Conservation (phyloP, 2,113 vertebrate species). For the Scophthalmus maximus region DNA sequence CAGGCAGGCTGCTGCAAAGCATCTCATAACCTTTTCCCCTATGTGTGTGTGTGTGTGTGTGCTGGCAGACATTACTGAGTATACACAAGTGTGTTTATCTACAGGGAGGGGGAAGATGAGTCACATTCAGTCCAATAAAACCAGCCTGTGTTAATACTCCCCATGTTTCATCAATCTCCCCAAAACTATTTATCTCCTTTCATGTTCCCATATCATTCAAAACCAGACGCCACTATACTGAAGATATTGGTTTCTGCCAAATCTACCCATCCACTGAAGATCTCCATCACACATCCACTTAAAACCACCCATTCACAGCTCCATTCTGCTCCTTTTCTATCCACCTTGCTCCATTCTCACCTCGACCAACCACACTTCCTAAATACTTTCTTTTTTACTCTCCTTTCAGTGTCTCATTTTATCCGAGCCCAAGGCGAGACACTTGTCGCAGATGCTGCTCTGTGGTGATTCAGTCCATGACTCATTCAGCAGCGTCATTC, state of each 20-base stretch:
- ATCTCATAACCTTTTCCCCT: slow-evolving; percentile 36
- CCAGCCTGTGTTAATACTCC: slow-evolving; percentile 15
- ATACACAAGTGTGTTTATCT: slow-evolving; percentile 67
- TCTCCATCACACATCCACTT: not conserved
- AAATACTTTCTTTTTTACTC: slow-evolving; percentile 19
- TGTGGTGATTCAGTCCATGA: slow-evolving; percentile 58
- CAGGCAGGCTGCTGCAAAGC: not conserved
- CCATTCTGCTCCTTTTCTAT: not conserved
- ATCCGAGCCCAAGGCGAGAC: slow-evolving; percentile 10
- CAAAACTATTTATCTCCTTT: slow-evolving; percentile 30
- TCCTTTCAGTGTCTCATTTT: slow-evolving; percentile 30
- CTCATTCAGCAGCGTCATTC: slow-evolving; percentile 45
- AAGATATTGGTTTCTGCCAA: slow-evolving; percentile 16
- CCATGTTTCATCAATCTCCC: slow-evolving; percentile 14
- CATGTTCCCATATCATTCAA: slow-evolving; percentile 27
- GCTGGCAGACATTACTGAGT: slow-evolving; percentile 33
- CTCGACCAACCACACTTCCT: slow-evolving; percentile 14
- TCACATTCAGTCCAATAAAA: slow-evolving; percentile 59
- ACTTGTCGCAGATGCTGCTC: slow-evolving; percentile 35
- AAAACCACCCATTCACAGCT: slow-evolving; percentile 14
- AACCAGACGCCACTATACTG: not conserved
- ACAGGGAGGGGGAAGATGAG: slow-evolving; percentile 59
- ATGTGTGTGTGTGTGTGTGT: slow-evolving; percentile 13
- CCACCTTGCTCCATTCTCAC: not conserved
- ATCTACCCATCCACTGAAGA: slow-evolving; percentile 28